Evolutionary conservation across 1,140 invertebrate species (phyloP).

Genomic region (Sarcophaga peregrina): DNA sequence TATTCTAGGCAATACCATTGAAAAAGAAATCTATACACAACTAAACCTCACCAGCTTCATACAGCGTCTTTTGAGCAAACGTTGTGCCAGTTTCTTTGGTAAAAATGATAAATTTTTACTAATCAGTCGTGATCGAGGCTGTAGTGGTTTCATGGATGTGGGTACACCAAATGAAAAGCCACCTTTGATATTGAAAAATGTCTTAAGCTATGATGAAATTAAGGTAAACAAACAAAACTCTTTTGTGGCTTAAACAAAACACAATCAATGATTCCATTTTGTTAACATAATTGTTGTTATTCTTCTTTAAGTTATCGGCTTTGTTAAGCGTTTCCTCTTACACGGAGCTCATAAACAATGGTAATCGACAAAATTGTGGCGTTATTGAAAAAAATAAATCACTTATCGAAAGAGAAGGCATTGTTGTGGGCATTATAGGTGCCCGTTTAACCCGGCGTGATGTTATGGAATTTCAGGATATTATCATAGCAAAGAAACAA

Average conservation of each 20-base stretch:
- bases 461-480: slow-evolving; percentile 72
- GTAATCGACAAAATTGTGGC: slow-evolving; percentile 70
- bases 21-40: slow-evolving; percentile 50
- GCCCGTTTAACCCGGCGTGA: slow-evolving; percentile 67
- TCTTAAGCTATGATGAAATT: slow-evolving; percentile 66
- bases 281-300: no score
- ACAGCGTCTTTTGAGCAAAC: slow-evolving; percentile 68
- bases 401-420: slow-evolving; percentile 56
- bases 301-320: slow-evolving; percentile 66
- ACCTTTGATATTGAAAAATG: slow-evolving; percentile 68
- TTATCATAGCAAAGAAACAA: slow-evolving; percentile 68
- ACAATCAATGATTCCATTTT: not conserved
- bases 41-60: slow-evolving; percentile 67
- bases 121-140: slow-evolving; percentile 65
- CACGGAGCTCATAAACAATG: slow-evolving; percentile 75
- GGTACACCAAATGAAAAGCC: slow-evolving; percentile 63
- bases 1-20: slow-evolving; percentile 53
- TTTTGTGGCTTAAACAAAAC: no score
- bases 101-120: slow-evolving; percentile 67
- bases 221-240: slow-evolving; percentile 47
- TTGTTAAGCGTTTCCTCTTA: slow-evolving; percentile 72
- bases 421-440: slow-evolving; percentile 67
- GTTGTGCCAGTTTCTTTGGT: slow-evolving; percentile 68
- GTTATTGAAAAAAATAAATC: slow-evolving; percentile 56
- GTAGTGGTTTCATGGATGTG: slow-evolving; percentile 69